Base-by-base conservation (phyloP, 92 coral and sea anemone genomes). In the Virgularia gustaviana region DNA sequence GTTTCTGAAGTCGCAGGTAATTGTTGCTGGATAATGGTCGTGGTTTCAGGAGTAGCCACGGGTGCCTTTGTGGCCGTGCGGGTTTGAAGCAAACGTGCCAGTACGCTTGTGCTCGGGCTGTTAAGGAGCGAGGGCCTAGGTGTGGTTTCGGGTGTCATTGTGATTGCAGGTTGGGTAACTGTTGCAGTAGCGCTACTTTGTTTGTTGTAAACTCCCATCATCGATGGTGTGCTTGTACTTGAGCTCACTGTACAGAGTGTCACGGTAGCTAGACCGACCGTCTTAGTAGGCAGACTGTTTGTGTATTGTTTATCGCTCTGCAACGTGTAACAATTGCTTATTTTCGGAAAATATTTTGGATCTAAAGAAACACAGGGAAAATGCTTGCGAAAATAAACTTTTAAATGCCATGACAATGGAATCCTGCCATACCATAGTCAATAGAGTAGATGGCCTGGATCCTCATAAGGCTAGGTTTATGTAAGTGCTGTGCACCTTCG, bases 1-100 rank as follows among this genome's bases (percentile, higher is more conserved):
- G 75, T 36, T 11, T 68, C 36, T 20, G 31, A 31, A 20, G 75
- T 16, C 7, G 75, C n/a, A n/a, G n/a, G n/a, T n/a, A n/a, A n/a
- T n/a, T n/a, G n/a, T n/a, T n/a, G n/a, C n/a, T n/a, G n/a, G n/a
- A n/a, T n/a, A n/a, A n/a, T n/a, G n/a, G n/a, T n/a, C n/a, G n/a
- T n/a, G n/a, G n/a, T n/a, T n/a, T n/a, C n/a, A n/a, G n/a, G n/a
- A n/a, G n/a, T n/a, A n/a, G n/a, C n/a, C n/a, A n/a, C n/a, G n/a
- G n/a, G n/a, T n/a, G n/a, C n/a, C n/a, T n/a, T n/a, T n/a, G n/a
- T n/a, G n/a, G n/a, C n/a, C n/a, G n/a, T n/a, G n/a, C n/a, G n/a
- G n/a, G n/a, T n/a, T n/a, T n/a, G n/a, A n/a, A n/a, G n/a, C n/a
- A n/a, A n/a, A n/a, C n/a, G 25, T 43, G 13, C 51, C 20, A 4